Evolutionary conservation across 2,888 invertebrate genomes (phyloP).

Genomic region (Toxonevra muliebris): DNA sequence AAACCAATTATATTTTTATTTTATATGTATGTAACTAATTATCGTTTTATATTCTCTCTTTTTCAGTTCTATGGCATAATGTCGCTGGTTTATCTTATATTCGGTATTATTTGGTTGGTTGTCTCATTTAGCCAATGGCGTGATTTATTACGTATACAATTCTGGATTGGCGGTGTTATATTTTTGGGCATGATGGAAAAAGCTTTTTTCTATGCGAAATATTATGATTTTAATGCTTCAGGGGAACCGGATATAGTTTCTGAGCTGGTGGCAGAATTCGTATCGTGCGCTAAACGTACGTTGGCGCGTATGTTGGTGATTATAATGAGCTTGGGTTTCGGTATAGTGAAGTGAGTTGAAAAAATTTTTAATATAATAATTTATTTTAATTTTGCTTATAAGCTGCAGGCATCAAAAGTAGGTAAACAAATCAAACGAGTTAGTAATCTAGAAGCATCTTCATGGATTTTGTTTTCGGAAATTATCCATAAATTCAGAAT

Average conservation of each 20-base stretch:
- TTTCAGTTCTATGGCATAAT: constrained; percentile 87
- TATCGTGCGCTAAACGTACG: constrained; percentile 90
- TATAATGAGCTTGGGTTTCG: constrained; percentile 93
- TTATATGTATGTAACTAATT: not conserved
- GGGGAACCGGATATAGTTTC: constrained; percentile 75
- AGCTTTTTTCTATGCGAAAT: constrained; percentile 91
- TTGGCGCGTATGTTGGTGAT: constrained; percentile 93
- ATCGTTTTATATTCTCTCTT: not conserved
- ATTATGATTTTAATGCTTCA: constrained; percentile 77
- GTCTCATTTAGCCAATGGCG: constrained; percentile 89
- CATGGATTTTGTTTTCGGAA: constrained; percentile 3
- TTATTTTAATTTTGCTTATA: too few species aligned
- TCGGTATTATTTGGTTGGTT: constrained; percentile 83
- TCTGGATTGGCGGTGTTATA: constrained; percentile 95
- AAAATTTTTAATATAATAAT: too few species aligned
- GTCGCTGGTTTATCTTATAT: constrained; percentile 87
- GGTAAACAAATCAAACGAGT: too few species aligned
- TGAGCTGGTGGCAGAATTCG: constrained; percentile 86
- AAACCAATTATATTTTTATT: not conserved
- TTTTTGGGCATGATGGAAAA: constrained; percentile 86
- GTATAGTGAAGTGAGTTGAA: constrained; percentile 86
- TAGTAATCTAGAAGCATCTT: too few species aligned
- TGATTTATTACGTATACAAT: constrained; percentile 90
- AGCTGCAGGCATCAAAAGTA: constrained; percentile 1
- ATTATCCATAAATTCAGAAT: too few species aligned